Percentiles rank a stretch among this genome's conserved stretches.
These are phyloP conservation scores for Heteropelma amictum DNA, from an alignment of 2,888 invertebrate genomes.

Conservation along the genomic window DNA sequence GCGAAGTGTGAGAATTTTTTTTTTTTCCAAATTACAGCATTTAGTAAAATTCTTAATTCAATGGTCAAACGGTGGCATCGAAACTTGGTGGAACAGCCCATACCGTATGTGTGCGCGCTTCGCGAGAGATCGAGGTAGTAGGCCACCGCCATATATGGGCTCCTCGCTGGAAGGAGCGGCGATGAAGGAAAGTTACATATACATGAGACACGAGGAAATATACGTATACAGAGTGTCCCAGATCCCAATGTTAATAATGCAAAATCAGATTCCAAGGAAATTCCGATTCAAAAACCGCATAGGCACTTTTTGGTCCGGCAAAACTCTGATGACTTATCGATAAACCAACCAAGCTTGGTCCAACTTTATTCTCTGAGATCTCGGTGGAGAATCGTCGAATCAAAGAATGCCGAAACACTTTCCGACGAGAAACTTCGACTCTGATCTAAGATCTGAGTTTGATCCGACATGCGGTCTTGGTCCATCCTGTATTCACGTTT, in stretches of 20 bases:
- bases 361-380: too few species aligned
- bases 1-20: too few species aligned
- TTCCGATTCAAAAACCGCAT: background rate
- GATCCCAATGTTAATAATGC: background rate
- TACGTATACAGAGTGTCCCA: slow-evolving; percentile 7
- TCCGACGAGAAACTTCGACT: too few species aligned
- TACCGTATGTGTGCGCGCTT: slow-evolving; percentile 31
- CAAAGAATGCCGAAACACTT: too few species aligned
- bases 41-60: too few species aligned
- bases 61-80: too few species aligned
- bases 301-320: background rate
- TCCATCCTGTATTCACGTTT: too few species aligned
- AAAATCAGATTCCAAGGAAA: background rate
- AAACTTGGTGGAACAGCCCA: background rate
- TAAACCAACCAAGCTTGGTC: background rate
- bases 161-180: slow-evolving; percentile 55
- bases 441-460: too few species aligned
- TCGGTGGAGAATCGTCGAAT: too few species aligned
- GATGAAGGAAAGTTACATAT: slow-evolving; percentile 37
- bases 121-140: slow-evolving; percentile 61
- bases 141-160: slow-evolving; percentile 69
- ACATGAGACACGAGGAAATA: background rate
- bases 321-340: background rate
- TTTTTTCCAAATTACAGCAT: too few species aligned
- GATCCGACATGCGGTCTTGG: too few species aligned